phyloP scores from a whole-genome alignment of 2,888 invertebrate genomes.

The Meghimatium bilineatum region DNA sequence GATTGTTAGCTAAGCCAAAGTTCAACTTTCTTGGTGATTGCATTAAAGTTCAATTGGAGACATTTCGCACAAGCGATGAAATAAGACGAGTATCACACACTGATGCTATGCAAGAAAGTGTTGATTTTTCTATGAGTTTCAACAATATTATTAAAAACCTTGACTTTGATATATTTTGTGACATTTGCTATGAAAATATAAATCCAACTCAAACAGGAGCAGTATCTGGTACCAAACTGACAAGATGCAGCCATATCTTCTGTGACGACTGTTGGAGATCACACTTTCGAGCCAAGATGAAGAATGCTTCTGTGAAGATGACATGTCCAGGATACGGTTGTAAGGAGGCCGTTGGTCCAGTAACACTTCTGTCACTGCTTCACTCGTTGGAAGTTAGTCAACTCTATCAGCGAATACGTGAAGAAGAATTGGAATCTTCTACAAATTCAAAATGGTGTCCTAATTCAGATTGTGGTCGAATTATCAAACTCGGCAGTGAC shows the following conservation, averaged over 20 bases:
- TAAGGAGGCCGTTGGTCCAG: conserved; percentile 38
- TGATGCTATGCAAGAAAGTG: conserved; percentile 6
- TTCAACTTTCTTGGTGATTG: neutral
- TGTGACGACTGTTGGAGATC: conserved; percentile 54
- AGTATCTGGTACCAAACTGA: conserved; percentile 47
- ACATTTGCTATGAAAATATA: conserved; percentile 53
- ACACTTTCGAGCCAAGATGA: conserved; percentile 47
- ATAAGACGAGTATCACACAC: neutral
- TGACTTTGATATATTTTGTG: conserved; percentile 46
- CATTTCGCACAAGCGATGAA: conserved; percentile 17
- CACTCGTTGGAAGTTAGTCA: conserved; percentile 48
- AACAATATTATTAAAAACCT: neutral
- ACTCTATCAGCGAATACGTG: conserved; percentile 35
- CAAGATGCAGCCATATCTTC: conserved; percentile 51
- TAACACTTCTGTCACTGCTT: conserved; percentile 49
- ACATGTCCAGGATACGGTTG: conserved; percentile 54
- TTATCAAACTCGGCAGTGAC: conserved; percentile 30
- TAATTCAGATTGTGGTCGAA: conserved; percentile 51
- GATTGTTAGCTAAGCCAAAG: too few species aligned
- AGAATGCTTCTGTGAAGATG: conserved; percentile 41
- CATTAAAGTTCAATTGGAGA: conserved; percentile 6
- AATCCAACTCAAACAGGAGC: conserved; percentile 29
- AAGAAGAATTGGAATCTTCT: conserved; percentile 40
- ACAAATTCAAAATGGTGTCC: conserved; percentile 54
- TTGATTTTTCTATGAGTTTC: neutral